A percentile compares a stretch with the other conserved stretches of the same genome.
These are phyloP conservation scores for Cherax quadricarinatus DNA, from an alignment of 1,140 invertebrate genomes.

Conservation along the genomic window DNA sequence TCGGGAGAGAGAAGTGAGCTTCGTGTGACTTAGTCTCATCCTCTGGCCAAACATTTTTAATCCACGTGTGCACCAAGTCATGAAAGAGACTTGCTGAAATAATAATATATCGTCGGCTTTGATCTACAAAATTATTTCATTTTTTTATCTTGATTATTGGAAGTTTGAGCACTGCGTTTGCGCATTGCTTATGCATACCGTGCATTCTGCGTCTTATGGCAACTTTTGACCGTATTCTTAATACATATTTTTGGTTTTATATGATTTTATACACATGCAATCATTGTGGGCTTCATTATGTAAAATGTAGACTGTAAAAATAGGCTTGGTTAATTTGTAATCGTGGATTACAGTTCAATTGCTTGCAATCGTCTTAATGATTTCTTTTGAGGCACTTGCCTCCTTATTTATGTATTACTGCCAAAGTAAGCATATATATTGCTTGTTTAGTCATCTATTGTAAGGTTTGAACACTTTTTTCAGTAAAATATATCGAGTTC, in stretches of 20 bases:
- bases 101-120: constrained; percentile 35
- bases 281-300: constrained; percentile 69
- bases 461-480: constrained; percentile 14
- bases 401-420: constrained; percentile 1
- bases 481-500: constrained; percentile 19
- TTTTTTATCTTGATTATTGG: constrained; percentile 51
- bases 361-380: constrained; percentile 27
- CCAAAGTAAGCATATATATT: background rate
- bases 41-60: background rate
- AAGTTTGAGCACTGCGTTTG: constrained; percentile 56
- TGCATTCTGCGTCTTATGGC: background rate
- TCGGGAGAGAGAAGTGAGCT: background rate
- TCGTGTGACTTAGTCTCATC: background rate
- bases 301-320: background rate
- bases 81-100: constrained; percentile 28
- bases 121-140: constrained; percentile 19
- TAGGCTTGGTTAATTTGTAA: background rate
- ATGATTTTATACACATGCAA: constrained; percentile 36
- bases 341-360: constrained; percentile 10
- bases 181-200: constrained; percentile 40
- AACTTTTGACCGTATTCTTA: background rate
- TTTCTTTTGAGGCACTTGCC: constrained; percentile 9
- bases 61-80: background rate
- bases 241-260: background rate
- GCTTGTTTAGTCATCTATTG: background rate